Conservation (phyloP, 2,888 invertebrate species). For the Lacanobia wlatinum region DNA sequence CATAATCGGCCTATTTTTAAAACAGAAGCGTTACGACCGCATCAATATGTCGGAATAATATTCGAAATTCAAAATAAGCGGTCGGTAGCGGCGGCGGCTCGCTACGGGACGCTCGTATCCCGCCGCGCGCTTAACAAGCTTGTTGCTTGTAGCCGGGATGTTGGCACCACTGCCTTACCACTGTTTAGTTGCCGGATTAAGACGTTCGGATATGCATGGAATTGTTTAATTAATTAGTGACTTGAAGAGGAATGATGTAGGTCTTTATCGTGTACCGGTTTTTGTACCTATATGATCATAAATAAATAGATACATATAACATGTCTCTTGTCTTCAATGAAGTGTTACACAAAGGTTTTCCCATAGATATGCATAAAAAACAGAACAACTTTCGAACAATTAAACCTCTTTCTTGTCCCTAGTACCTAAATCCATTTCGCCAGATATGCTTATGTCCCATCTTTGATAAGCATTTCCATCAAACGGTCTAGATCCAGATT, state of each 20-base stretch:
- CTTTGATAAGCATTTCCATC: not conserved
- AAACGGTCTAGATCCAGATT: not conserved
- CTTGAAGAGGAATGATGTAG: conserved; percentile 5
- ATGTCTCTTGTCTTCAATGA: no score
- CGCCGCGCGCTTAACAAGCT: conserved; percentile 65
- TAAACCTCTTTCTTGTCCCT: no score
- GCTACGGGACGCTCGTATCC: conserved; percentile 67
- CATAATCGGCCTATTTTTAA: conserved; percentile 55
- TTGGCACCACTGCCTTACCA: conserved; percentile 59
- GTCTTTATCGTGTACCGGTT: not conserved
- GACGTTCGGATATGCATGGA: conserved; percentile 35
- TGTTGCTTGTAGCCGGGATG: conserved; percentile 60
- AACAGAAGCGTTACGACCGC: conserved; percentile 59
- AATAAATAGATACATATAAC: no score
- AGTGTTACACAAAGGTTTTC: no score
- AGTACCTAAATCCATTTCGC: no score
- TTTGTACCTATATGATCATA: no score
- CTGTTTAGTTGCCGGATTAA: conserved; percentile 59
- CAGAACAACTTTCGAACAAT: no score
- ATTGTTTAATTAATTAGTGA: conserved; percentile 39
- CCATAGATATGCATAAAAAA: no score
- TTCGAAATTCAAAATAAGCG: conserved; percentile 68
- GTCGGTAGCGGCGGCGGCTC: conserved; percentile 72
- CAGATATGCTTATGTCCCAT: no score
- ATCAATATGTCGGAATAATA: conserved; percentile 60